phyloP scores from a whole-genome alignment of 2,113 vertebrate genomes.

The rabbit (Oryctolagus cuniculus) region mOryCun1.1 NC_091447.1:26603001-26603500 shows the following conservation, averaged over 20 bases:
- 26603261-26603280: neutral
- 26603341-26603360: neutral
- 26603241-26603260: neutral
- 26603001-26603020: no score
- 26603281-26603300: neutral
- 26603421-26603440: neutral
- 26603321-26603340: neutral
- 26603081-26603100: no score
- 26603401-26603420: neutral
- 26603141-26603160: neutral
- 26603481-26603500: slow-evolving; percentile 41
- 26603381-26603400: neutral
- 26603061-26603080: no score
- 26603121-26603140: neutral
- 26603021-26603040: no score
- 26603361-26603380: neutral
- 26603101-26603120: no score
- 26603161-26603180: neutral
- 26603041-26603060: no score
- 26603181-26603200: neutral
- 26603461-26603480: neutral
- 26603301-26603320: neutral
- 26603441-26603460: neutral
- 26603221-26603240: neutral
- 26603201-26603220: neutral